Conservation (phyloP, 1,140 invertebrate species). For the Linepithema humile region DNA sequence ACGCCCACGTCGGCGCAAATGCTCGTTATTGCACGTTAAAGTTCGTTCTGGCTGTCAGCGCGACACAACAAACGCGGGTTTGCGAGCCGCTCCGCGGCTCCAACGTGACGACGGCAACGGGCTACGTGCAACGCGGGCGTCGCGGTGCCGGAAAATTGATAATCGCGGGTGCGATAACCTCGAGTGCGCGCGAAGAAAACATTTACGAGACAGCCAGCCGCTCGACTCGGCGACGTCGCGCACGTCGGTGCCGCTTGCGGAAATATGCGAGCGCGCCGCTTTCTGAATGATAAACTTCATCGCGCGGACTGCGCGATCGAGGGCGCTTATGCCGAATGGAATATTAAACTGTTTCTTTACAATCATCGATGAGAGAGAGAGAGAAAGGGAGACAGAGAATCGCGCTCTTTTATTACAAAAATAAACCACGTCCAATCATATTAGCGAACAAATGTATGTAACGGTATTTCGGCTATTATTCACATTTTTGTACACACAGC, state of each 20-base stretch:
- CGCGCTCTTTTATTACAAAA: not conserved
- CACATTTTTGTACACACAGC: not conserved
- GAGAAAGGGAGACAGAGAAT: not conserved
- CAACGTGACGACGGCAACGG: constrained; percentile 41
- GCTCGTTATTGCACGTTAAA: constrained; percentile 70
- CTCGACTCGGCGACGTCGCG: not conserved
- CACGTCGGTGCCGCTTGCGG: not conserved
- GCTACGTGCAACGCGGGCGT: constrained; percentile 25
- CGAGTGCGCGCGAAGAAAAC: constrained; percentile 33
- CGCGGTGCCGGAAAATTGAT: constrained; percentile 49
- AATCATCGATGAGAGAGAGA: not conserved
- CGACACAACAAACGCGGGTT: constrained; percentile 64
- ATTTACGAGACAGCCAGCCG: constrained; percentile 17
- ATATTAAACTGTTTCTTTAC: not conserved
- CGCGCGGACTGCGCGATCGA: not conserved
- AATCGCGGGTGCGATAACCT: constrained; percentile 46
- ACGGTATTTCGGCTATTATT: not conserved
- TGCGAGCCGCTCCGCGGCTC: constrained; percentile 2
- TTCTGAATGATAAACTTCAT: constrained; percentile 30
- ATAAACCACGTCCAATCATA: not conserved
- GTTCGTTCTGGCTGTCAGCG: constrained; percentile 66
- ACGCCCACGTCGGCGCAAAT: constrained; percentile 64
- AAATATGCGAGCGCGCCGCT: not conserved
- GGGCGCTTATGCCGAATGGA: not conserved
- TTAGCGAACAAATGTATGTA: not conserved